These are phyloP conservation scores for Euclidia mi DNA, from an alignment of 2,888 invertebrate genomes.

Conservation along the genomic window DNA sequence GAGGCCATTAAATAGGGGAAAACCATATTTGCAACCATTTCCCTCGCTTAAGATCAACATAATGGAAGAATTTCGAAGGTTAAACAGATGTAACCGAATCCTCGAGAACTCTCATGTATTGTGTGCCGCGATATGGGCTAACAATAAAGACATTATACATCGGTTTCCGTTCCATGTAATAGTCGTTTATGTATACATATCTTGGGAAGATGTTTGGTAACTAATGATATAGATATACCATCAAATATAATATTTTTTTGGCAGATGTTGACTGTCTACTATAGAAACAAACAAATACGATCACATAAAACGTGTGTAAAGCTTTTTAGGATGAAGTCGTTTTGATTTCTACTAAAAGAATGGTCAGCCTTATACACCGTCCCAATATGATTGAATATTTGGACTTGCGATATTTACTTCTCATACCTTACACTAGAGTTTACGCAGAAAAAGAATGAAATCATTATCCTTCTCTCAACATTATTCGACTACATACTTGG, in stretches of 20 bases:
- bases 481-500: no score
- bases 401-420: no score
- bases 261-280: neutral
- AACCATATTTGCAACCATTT: slow-evolving; percentile 70
- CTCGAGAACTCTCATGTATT: slow-evolving; percentile 21
- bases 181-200: neutral
- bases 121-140: slow-evolving; percentile 9
- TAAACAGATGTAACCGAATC: slow-evolving; percentile 50
- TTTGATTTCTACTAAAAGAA: no score
- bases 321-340: no score
- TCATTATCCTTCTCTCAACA: no score
- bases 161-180: neutral
- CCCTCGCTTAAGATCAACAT: slow-evolving; percentile 59
- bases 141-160: slow-evolving; percentile 15
- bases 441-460: no score
- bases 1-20: slow-evolving; percentile 68
- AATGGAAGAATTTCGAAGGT: slow-evolving; percentile 61
- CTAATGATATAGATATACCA: neutral
- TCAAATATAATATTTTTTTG: neutral
- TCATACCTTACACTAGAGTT: no score
- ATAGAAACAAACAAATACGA: no score
- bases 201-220: neutral
- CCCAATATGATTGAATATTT: no score
- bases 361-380: no score
- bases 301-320: no score